Evolutionary conservation across 2,888 invertebrate genomes (phyloP).

Genomic region (Periphyllus acericola): DNA sequence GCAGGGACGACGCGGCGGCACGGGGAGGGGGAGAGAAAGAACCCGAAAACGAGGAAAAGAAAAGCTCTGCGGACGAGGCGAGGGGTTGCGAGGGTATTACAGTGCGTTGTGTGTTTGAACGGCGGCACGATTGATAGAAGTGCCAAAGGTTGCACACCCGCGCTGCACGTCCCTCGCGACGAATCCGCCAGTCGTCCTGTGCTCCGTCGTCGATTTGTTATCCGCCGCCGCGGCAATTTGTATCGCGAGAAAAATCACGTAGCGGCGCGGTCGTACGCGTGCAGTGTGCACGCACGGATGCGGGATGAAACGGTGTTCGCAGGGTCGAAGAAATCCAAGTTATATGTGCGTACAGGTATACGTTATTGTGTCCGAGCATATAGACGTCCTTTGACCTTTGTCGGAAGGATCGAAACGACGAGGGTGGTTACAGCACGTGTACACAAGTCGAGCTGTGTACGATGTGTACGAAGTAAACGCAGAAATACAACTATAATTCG

Average conservation of each 20-base stretch:
- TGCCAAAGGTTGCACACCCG: constrained; percentile 22
- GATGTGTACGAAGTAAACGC: not conserved
- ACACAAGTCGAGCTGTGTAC: not conserved
- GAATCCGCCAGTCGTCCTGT: not conserved
- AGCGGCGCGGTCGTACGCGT: not conserved
- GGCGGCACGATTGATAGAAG: constrained; percentile 43
- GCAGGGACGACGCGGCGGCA: not conserved
- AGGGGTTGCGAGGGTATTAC: not conserved
- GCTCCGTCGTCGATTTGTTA: constrained; percentile 28
- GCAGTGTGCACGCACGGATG: not conserved
- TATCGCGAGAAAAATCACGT: constrained; percentile 33
- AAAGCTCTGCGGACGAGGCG: not conserved
- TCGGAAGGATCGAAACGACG: not conserved
- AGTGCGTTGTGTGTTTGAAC: not conserved
- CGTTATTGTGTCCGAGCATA: not conserved
- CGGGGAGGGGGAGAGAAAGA: not conserved
- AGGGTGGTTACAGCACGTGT: no score
- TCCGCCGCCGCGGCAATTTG: constrained; percentile 20
- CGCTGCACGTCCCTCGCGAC: not conserved
- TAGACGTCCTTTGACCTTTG: not conserved
- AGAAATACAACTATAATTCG: not conserved
- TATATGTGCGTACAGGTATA: not conserved
- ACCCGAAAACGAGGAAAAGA: constrained; percentile 13
- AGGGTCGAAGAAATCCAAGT: not conserved
- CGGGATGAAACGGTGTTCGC: not conserved